Evolutionary conservation across 2,888 invertebrate genomes (phyloP).

Genomic region (Diplazon laetatorius): DNA sequence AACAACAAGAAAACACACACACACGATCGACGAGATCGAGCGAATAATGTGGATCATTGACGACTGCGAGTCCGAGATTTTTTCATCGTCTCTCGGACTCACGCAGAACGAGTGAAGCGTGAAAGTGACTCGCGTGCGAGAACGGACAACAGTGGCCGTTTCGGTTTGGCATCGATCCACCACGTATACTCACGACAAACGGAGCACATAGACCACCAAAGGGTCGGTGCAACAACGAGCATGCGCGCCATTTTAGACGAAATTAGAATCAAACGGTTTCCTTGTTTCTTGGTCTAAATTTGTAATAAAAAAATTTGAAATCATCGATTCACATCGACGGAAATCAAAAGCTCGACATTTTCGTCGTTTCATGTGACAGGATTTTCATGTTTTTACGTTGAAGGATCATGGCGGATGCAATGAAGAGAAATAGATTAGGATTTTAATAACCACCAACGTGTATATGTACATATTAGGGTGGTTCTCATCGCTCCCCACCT

Average conservation of each 20-base stretch:
- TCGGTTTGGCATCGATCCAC: constrained; percentile 47
- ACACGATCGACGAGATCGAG: neutral
- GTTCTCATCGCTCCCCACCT: too few species aligned
- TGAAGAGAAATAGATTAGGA: too few species aligned
- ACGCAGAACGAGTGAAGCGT: neutral
- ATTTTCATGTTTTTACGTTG: too few species aligned
- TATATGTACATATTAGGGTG: too few species aligned
- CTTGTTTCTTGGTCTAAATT: neutral
- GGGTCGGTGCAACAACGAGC: constrained; percentile 19
- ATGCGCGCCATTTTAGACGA: constrained; percentile 54
- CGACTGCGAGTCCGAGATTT: constrained; percentile 12
- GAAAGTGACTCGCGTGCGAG: constrained; percentile 1
- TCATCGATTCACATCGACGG: too few species aligned
- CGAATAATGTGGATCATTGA: constrained; percentile 25
- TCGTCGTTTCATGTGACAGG: too few species aligned
- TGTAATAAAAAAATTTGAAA: too few species aligned
- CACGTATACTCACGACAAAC: too few species aligned
- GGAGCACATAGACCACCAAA: neutral
- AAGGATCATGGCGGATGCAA: too few species aligned
- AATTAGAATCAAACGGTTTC: constrained; percentile 46
- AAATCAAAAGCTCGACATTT: too few species aligned
- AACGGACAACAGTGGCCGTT: constrained; percentile 8
- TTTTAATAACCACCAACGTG: too few species aligned
- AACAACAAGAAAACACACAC: neutral
- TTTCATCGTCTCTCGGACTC: constrained; percentile 12